Conservation (phyloP, 1,140 invertebrate genomes). For the Hyposmocoma kahamanoa region DNA sequence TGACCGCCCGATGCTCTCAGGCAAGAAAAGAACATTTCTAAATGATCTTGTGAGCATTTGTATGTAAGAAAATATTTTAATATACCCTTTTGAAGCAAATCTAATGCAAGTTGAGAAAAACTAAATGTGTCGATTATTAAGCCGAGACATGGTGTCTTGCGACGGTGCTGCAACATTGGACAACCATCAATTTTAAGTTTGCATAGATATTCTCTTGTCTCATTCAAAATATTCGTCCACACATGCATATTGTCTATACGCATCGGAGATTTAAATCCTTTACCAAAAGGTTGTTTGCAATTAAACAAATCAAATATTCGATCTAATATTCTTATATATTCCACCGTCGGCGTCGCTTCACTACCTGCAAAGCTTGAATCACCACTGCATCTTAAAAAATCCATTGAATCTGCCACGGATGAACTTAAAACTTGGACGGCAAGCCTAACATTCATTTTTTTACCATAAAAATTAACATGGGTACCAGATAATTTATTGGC, state of each 20-base stretch:
- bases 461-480: constrained; percentile 21
- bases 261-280: constrained; percentile 29
- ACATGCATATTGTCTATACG: constrained; percentile 16
- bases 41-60: constrained; percentile 32
- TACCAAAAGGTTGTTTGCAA: constrained; percentile 21
- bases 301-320: constrained; percentile 37
- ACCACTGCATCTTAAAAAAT: constrained; percentile 22
- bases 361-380: constrained; percentile 17
- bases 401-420: constrained; percentile 31
- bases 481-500: constrained; percentile 18
- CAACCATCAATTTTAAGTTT: background rate
- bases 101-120: constrained; percentile 15
- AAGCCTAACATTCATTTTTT: constrained; percentile 34
- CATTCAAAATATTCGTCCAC: constrained; percentile 14
- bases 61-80: constrained; percentile 31
- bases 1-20: constrained; percentile 19
- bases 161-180: background rate
- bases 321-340: constrained; percentile 30
- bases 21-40: constrained; percentile 37
- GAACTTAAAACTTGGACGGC: constrained; percentile 29
- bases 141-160: constrained; percentile 6
- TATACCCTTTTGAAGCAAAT: constrained; percentile 15
- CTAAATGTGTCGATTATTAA: constrained; percentile 8
- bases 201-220: constrained; percentile 3
- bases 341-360: constrained; percentile 25